Evolutionary conservation across 2,797 vertebrate genomes (phyloP).

Genomic region (Enteromius treurensis): DNA sequence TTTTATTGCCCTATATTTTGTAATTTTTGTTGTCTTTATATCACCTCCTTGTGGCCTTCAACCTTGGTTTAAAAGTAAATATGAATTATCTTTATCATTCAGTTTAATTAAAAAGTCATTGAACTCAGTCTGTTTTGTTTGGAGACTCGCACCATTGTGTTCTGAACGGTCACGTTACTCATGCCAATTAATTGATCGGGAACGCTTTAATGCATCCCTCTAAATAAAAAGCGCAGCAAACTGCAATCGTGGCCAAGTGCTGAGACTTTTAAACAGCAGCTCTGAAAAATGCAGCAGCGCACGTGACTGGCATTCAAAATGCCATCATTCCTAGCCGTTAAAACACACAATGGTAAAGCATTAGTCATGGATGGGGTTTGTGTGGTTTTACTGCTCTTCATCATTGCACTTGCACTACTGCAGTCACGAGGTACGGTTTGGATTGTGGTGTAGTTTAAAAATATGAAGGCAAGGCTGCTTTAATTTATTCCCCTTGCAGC

Average conservation of each 20-base stretch:
- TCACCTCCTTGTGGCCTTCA: no score
- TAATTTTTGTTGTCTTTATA: no score
- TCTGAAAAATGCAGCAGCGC: not conserved
- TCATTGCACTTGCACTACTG: slow-evolving; percentile 22
- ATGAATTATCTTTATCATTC: not conserved
- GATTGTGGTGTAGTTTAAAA: slow-evolving; percentile 41
- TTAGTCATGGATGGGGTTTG: not conserved
- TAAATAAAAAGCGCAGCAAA: not conserved
- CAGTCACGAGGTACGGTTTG: slow-evolving; percentile 30
- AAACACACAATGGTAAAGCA: not conserved
- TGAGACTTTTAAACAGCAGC: slow-evolving; percentile 26
- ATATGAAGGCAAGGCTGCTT: slow-evolving; percentile 28
- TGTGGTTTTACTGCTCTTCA: slow-evolving; percentile 9
- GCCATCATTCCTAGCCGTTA: slow-evolving; percentile 3
- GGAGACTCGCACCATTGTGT: not conserved
- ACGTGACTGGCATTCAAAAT: slow-evolving; percentile 18
- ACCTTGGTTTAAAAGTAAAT: not conserved
- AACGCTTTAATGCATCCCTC: slow-evolving; percentile 32
- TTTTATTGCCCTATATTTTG: not conserved
- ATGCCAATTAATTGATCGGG: slow-evolving; percentile 11
- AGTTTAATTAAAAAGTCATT: not conserved
- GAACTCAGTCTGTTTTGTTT: not conserved
- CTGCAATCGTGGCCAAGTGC: slow-evolving; percentile 17
- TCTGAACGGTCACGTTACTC: not conserved
- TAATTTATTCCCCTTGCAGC: slow-evolving; percentile 39